Evolutionary conservation across 1,140 invertebrate genomes (phyloP), one percentile per base, ranked within the genome.

Genomic region (Tigriopus japonicus): DNA sequence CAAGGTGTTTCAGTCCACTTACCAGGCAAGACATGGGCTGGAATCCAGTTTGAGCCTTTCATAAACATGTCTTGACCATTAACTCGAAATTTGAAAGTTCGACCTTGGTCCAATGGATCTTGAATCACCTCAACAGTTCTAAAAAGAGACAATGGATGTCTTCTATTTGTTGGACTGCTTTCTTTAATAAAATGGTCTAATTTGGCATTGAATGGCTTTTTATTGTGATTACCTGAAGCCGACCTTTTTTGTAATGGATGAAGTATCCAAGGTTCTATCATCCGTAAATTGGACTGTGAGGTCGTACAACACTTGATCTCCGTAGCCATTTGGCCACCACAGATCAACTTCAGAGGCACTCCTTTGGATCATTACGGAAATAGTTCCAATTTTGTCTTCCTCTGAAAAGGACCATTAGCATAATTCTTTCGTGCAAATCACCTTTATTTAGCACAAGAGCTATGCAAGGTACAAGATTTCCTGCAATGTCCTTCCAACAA

Each of bases 301-400:
- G 42, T 76, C 70, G 67, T 95, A 94, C 1, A 97, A 73, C 2
- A 72, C 74, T 70, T 88, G 90, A 14, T 78, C 70, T 24, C 93
- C 93, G 68, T 85, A 86, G 55, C 89, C 92, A 74, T 92, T 93
- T 0, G 94, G 94, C 91, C 91, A 96, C 94, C 93, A 98, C 15
- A 76, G 66, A 41, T 77, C 66, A 1, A 86, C 74, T 42, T 73
- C 24, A 24, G 49, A 54, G 63, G 63, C 40, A 40, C 52, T 19
- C n/a, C 62, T 35, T 13, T 56, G 15, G 10, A 64, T 15, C 6
- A 24, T 19, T 0, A 62, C 5, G 21, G 28, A 35, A 9, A 35
- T 3, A 5, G 28, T 9, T 40, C 59, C 2, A 60, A 55, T 15
- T 21, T 13, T 21, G 53, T 42, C 14, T 59, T 28, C 14, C 28